Base-by-base conservation (phyloP, 2,888 invertebrate genomes). In the Spicauda simplicius region DNA sequence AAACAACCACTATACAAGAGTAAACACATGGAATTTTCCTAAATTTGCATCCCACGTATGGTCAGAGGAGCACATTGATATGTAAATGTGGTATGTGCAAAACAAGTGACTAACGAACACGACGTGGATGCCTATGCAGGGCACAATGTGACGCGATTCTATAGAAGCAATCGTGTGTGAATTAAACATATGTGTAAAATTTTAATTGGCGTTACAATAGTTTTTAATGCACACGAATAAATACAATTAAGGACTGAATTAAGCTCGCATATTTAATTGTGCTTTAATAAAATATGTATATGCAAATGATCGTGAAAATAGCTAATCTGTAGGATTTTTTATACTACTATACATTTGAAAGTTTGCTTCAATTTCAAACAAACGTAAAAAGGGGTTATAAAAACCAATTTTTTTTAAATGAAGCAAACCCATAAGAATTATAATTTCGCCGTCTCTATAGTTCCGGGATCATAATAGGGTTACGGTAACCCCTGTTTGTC, bases 51-150 rank as follows among this genome's bases (percentile, higher is more conserved):
- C 33, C 45, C 14, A 58, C 11, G 30, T 53, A 45, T 59, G 65
- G 55, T 60, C 55, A 54, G 18, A 48, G 77, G 18, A 48, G 77
- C 77, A 77, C 80, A 80, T 81, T 83, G 84, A 85, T 85, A 87
- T 83, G 84, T 85, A 86, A 88, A 87, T 85, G 58, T 86, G 79
- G 80, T 77, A 79, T 81, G 78, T 78, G 73, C 78, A 77, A 83
- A 85, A 88, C 88, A 87, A 86, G 83, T 84, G 86, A 80, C 88
- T 91, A 90, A 90, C 90, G 89, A 91, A 89, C 84, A 78, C 80
- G 25, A 25, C 25, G 25, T 25, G 80, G 77, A 25, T 25, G 50
- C 59, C 30, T 33, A 3, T 11, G 50, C 54, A 53, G 53, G 56
- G 18, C 18, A 59, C 64, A 59, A 65, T 65, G 18, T 50, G 30